These are phyloP conservation scores for Corythornis madagascariensis DNA, from an alignment of 2,113 vertebrate genomes.

Conservation along the genomic window DNA sequence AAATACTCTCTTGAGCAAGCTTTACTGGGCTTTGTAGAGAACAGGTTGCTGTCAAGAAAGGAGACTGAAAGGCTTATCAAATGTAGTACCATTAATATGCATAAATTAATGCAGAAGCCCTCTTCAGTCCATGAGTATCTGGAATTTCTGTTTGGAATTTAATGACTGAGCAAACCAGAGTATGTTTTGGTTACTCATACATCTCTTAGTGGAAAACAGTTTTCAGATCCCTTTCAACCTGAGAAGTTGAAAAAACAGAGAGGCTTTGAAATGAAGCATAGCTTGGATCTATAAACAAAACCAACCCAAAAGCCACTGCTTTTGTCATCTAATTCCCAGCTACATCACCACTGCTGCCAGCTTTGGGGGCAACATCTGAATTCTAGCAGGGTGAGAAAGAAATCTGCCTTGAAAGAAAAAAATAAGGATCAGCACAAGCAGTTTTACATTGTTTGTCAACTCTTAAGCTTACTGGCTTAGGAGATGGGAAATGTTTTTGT, in stretches of 20 bases:
- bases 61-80: neutral
- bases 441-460: neutral
- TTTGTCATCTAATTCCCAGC: neutral
- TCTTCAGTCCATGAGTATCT: neutral
- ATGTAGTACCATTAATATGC: neutral
- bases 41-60: neutral
- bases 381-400: neutral
- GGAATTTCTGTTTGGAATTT: neutral
- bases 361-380: neutral
- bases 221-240: neutral
- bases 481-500: neutral
- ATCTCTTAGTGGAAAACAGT: neutral
- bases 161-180: neutral
- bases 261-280: neutral
- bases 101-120: neutral
- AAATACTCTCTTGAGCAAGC: neutral
- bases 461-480: neutral
- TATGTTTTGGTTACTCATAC: neutral
- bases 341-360: neutral
- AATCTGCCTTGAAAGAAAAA: neutral
- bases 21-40: neutral
- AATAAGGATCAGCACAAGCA: neutral
- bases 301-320: neutral
- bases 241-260: neutral
- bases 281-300: neutral